These are phyloP conservation scores for Teinopalpus imperialis DNA, from an alignment of 2,888 invertebrate species.

Conservation along the genomic window DNA sequence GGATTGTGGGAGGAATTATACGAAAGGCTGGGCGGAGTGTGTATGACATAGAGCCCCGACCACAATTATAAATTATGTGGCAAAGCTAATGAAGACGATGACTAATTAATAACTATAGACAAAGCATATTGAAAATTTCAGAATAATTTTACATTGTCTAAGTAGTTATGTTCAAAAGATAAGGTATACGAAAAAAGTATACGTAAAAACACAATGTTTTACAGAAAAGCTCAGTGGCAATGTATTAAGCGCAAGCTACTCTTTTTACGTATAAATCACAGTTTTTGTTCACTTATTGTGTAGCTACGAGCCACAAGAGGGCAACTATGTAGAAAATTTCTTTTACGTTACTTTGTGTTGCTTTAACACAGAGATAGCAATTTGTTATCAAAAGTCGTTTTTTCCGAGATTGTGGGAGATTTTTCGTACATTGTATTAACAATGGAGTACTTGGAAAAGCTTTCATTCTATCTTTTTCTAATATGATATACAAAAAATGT, in stretches of 20 bases:
- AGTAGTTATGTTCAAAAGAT: neutral
- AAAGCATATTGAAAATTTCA: no score
- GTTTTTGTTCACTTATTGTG: conserved; percentile 28
- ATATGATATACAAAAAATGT: conserved; percentile 4
- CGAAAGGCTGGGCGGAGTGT: no score
- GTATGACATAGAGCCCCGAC: no score
- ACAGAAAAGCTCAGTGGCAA: conserved; percentile 23
- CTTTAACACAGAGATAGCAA: conserved; percentile 24
- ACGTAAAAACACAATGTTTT: conserved; percentile 20
- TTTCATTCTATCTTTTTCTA: conserved; percentile 1
- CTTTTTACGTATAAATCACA: conserved; percentile 27
- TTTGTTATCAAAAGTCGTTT: conserved; percentile 27
- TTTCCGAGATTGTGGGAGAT: conserved; percentile 15
- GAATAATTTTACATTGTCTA: neutral
- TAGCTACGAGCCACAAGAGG: conserved; percentile 28
- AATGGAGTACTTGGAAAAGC: neutral
- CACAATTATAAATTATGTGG: no score
- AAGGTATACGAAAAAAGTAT: conserved; percentile 11
- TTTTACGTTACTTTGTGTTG: conserved; percentile 26
- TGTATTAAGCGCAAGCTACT: conserved; percentile 24
- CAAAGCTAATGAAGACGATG: no score
- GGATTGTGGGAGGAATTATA: no score
- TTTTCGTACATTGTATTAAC: conserved; percentile 17
- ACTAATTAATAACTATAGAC: no score
- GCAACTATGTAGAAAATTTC: conserved; percentile 27